Evolutionary conservation across 2,113 vertebrate genomes (phyloP).

Genomic region (Sprattus sprattus): DNA sequence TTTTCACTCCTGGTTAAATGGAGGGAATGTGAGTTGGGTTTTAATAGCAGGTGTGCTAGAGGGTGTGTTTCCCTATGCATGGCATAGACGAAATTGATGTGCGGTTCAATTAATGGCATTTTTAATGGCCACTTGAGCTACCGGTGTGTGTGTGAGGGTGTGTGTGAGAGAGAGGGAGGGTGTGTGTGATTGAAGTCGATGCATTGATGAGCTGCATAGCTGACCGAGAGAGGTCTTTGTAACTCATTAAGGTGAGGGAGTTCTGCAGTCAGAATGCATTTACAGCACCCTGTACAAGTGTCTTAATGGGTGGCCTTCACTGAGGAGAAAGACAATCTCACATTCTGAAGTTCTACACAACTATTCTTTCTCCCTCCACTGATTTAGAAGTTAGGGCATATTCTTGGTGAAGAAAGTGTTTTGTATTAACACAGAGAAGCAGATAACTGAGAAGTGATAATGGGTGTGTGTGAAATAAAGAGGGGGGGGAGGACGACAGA

Average conservation of each 20-base stretch:
- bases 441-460: background rate
- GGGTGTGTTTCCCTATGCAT: constrained; percentile 39
- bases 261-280: background rate
- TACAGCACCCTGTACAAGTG: background rate
- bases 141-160: background rate
- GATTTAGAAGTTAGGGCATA: background rate
- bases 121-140: constrained; percentile 34
- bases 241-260: constrained; percentile 19
- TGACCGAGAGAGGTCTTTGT: constrained; percentile 34
- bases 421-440: background rate
- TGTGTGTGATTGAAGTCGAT: background rate
- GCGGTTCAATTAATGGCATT: constrained; percentile 37
- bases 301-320: background rate
- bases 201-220: background rate
- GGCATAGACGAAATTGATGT: constrained; percentile 23
- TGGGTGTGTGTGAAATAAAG: background rate
- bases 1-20: constrained; percentile 60
- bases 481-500: background rate
- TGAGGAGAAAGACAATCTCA: background rate
- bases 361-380: background rate
- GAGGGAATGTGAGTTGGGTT: constrained; percentile 49
- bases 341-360: background rate
- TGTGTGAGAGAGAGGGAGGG: background rate
- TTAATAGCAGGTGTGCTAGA: constrained; percentile 41
- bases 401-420: background rate